Percentiles rank a stretch among this genome's conserved stretches.
Evolutionary conservation across 2,888 invertebrate genomes (phyloP).

Genomic region (Timandra comae): DNA sequence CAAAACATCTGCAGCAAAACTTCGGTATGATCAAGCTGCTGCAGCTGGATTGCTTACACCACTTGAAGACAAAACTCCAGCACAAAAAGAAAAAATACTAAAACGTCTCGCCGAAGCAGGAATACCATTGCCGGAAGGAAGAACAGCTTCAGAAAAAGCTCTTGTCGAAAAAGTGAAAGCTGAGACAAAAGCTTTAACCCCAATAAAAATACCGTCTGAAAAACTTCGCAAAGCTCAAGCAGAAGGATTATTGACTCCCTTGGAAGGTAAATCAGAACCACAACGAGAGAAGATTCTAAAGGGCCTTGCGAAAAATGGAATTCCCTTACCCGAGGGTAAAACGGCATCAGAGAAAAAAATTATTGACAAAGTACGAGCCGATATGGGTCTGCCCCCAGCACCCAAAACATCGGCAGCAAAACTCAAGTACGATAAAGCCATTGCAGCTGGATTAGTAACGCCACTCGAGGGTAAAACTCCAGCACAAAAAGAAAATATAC

Average conservation of each 20-base stretch:
- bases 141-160: slow-evolving; percentile 25
- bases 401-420: slow-evolving; percentile 21
- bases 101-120: slow-evolving; percentile 16
- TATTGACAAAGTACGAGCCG: slow-evolving; percentile 15
- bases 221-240: slow-evolving; percentile 28
- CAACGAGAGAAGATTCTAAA: slow-evolving; percentile 25
- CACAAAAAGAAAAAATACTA: slow-evolving; percentile 23
- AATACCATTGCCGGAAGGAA: slow-evolving; percentile 24
- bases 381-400: slow-evolving; percentile 24
- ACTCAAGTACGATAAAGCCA: slow-evolving; percentile 23
- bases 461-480: slow-evolving; percentile 28
- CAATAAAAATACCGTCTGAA: slow-evolving; percentile 13
- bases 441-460: slow-evolving; percentile 29
- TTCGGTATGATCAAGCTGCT: slow-evolving; percentile 10
- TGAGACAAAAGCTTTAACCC: background rate
- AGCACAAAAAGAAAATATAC: slow-evolving; percentile 26
- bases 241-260: slow-evolving; percentile 27
- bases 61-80: slow-evolving; percentile 20
- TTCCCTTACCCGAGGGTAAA: slow-evolving; percentile 21
- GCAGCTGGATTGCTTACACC: slow-evolving; percentile 23
- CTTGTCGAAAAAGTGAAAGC: slow-evolving; percentile 23
- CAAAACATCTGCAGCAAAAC: slow-evolving; percentile 10
- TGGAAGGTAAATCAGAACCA: slow-evolving; percentile 28
- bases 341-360: slow-evolving; percentile 20
- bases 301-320: slow-evolving; percentile 17